Evolutionary conservation across 2,113 vertebrate species (phyloP).

Genomic region (Dipodomys ordii): DNA sequence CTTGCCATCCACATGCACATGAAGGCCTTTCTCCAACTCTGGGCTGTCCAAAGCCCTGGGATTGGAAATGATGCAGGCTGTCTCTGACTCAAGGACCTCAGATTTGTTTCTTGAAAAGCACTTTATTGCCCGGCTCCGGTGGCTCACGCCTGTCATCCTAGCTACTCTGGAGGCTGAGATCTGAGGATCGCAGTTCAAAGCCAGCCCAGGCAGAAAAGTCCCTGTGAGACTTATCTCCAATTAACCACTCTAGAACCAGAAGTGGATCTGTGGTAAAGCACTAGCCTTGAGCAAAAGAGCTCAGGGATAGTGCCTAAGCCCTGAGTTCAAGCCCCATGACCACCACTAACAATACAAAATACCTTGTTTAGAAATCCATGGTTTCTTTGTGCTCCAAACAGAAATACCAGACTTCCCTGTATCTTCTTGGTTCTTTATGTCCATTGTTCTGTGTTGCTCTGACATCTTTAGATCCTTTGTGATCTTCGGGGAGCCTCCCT

Average conservation of each 20-base stretch:
- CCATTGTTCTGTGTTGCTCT: background rate
- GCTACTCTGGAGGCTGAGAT: too few relatives aligned
- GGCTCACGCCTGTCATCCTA: too few relatives aligned
- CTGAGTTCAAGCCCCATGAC: too few relatives aligned
- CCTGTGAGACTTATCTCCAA: too few relatives aligned
- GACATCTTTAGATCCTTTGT: too few relatives aligned
- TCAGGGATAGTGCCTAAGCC: background rate
- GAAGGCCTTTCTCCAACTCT: fast-evolving
- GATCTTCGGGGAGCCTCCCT: background rate
- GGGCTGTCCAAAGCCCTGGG: too few relatives aligned
- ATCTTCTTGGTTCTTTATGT: fast-evolving
- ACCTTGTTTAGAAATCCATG: background rate
- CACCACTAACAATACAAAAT: background rate
- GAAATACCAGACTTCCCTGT: background rate
- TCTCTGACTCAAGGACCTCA: background rate
- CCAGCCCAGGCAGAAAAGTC: too few relatives aligned
- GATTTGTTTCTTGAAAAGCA: background rate
- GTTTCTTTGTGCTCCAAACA: background rate
- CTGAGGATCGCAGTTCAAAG: too few relatives aligned
- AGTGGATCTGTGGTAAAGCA: too few relatives aligned
- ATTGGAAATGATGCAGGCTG: fast-evolving
- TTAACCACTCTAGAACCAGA: too few relatives aligned
- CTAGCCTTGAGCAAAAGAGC: too few relatives aligned
- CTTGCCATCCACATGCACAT: background rate
- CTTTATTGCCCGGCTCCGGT: too few relatives aligned